Evolutionary conservation across 2,113 vertebrate genomes (phyloP).

Genomic region (Etheostoma cragini): DNA sequence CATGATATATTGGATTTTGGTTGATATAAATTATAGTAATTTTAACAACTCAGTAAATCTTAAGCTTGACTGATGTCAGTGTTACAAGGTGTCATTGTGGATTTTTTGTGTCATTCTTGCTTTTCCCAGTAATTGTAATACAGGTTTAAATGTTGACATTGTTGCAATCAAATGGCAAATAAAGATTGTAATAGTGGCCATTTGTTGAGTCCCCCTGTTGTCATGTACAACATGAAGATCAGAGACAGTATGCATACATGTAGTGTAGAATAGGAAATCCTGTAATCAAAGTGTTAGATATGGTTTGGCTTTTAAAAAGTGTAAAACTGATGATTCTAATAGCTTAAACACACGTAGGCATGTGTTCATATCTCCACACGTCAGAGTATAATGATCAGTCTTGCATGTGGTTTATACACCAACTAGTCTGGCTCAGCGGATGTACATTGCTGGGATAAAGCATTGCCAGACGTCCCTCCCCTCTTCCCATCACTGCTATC

Average conservation of each 20-base stretch:
- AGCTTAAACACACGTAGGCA: not conserved
- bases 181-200: not conserved
- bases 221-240: not conserved
- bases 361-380: not conserved
- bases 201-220: not conserved
- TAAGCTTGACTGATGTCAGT: not conserved
- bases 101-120: not conserved
- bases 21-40: not conserved
- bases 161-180: not conserved
- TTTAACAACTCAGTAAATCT: not conserved
- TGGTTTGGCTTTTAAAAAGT: not conserved
- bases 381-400: not conserved
- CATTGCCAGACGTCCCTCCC: no score
- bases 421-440: no score
- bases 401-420: conserved; percentile 31
- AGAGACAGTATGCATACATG: not conserved
- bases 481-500: no score
- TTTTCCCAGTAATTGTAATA: not conserved
- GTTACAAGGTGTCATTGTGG: not conserved
- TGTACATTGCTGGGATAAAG: no score
- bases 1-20: no score
- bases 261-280: not conserved
- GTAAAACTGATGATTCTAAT: not conserved
- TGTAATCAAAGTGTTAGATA: not conserved
- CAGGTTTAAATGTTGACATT: not conserved